These are phyloP conservation scores for Kuschelorhynchus macadamiae DNA, from an alignment of 2,888 invertebrate genomes.

Conservation along the genomic window DNA sequence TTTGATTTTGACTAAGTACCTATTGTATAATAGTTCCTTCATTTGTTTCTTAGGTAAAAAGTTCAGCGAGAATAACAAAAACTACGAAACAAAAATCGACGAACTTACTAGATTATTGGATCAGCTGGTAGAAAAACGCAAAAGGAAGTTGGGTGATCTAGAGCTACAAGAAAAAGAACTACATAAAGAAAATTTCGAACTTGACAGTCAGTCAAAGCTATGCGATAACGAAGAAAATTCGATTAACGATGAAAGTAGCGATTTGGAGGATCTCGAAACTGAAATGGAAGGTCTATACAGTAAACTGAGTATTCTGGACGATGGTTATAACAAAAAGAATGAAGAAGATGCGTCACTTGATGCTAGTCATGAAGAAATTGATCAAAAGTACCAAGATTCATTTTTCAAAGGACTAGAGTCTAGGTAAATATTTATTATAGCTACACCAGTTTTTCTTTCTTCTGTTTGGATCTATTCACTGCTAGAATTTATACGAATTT, in stretches of 20 bases:
- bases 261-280: conserved; percentile 10
- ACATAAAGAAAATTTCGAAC: not conserved
- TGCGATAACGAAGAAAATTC: not conserved
- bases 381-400: not conserved
- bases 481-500: not conserved
- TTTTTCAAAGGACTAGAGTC: not conserved
- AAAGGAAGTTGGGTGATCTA: not conserved
- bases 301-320: conserved; percentile 9
- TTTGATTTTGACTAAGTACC: too few relatives aligned
- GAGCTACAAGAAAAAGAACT: conserved; percentile 3
- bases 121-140: conserved; percentile 11
- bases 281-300: conserved; percentile 16
- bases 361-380: not conserved
- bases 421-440: conserved; percentile 1
- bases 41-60: too few relatives aligned
- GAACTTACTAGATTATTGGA: conserved; percentile 1
- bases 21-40: too few relatives aligned
- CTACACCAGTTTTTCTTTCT: not conserved
- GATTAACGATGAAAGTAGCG: not conserved
- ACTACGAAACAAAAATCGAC: conserved; percentile 15
- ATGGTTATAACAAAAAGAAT: not conserved
- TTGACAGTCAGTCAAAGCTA: not conserved
- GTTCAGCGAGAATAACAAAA: too few relatives aligned
- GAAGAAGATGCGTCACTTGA: not conserved
- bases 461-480: not conserved